phyloP scores from a whole-genome alignment of 2,888 invertebrate species.

The Poecilus cupreus region DNA sequence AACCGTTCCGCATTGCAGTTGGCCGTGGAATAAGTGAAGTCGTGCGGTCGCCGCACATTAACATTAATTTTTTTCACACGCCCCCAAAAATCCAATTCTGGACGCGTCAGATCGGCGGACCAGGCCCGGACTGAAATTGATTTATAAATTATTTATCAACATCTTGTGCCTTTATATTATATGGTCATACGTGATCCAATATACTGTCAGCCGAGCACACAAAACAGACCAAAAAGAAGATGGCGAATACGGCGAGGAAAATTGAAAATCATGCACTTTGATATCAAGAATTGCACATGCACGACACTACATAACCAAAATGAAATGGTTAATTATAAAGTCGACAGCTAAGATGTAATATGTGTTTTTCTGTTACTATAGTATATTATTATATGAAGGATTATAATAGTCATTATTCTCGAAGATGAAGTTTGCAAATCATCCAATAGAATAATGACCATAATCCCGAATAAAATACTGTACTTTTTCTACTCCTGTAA shows the following conservation, averaged over 20 bases:
- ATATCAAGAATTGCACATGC: not conserved
- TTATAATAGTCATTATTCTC: too few species aligned
- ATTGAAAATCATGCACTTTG: conserved; percentile 4
- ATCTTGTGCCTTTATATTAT: conserved; percentile 26
- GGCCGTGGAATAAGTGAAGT: not conserved
- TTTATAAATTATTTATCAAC: conserved; percentile 51
- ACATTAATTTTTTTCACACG: conserved; percentile 9
- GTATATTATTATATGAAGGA: too few species aligned
- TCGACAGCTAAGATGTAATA: too few species aligned
- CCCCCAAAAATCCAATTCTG: conserved; percentile 31
- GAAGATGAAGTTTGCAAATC: too few species aligned
- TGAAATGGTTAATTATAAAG: too few species aligned
- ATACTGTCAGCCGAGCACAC: not conserved
- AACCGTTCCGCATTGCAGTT: not conserved
- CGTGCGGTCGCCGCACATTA: not conserved
- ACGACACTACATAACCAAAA: not conserved
- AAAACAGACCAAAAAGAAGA: not conserved
- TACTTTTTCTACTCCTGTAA: too few species aligned
- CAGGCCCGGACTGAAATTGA: conserved; percentile 40
- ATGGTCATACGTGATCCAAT: conserved; percentile 44
- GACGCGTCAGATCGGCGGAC: not conserved
- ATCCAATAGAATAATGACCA: too few species aligned
- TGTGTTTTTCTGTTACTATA: too few species aligned
- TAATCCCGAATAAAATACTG: too few species aligned
- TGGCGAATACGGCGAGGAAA: not conserved